Evolutionary conservation across 2,797 vertebrate species (phyloP).

Genomic region (Capromys pilorides): DNA sequence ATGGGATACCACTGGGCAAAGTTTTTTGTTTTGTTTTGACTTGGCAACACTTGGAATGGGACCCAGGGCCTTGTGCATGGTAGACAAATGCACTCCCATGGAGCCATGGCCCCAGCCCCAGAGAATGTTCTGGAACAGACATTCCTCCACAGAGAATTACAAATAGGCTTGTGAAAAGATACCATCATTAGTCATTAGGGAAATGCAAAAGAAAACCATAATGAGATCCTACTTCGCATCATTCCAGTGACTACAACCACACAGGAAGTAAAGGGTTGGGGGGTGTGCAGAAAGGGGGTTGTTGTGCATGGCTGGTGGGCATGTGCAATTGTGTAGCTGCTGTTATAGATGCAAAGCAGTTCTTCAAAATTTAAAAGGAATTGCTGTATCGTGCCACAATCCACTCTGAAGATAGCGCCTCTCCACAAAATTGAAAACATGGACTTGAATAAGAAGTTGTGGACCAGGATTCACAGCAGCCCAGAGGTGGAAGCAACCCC

Average conservation of each 20-base stretch:
- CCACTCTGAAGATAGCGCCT: not conserved
- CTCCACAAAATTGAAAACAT: not conserved
- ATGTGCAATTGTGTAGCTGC: not conserved
- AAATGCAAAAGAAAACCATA: conserved; percentile 6
- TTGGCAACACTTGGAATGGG: not conserved
- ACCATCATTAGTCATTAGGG: not conserved
- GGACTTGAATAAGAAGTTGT: not conserved
- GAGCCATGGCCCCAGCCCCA: not conserved
- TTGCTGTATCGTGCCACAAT: not conserved
- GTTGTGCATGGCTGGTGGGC: not conserved
- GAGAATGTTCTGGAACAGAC: not conserved
- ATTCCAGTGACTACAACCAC: not conserved
- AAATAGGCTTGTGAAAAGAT: not conserved
- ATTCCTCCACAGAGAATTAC: not conserved
- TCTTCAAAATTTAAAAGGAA: not conserved
- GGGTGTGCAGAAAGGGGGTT: not conserved
- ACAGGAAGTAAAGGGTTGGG: not conserved
- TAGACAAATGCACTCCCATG: not conserved
- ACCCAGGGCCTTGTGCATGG: not conserved
- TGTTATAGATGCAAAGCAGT: not conserved
- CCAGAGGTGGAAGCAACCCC: not conserved
- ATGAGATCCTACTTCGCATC: not conserved
- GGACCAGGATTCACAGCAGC: not conserved
- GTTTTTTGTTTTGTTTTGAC: not conserved
- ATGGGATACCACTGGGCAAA: not conserved